Evolutionary conservation across 2,888 invertebrate species (phyloP).

Genomic region (Platerodrilus igneus): DNA sequence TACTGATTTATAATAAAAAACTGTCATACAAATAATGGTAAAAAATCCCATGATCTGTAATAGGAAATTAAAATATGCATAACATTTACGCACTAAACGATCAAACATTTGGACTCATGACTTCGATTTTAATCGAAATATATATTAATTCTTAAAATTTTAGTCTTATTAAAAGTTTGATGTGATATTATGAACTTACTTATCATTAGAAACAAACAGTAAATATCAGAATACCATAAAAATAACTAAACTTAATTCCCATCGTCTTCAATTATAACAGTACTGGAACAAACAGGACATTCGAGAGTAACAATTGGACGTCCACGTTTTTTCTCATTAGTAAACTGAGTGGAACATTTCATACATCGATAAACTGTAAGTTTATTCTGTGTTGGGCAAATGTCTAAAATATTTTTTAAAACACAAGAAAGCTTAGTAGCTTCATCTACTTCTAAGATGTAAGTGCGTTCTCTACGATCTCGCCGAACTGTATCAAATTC

Average conservation of each 20-base stretch:
- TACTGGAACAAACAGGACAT: constrained; percentile 59
- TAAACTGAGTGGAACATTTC: constrained; percentile 60
- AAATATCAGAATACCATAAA: background rate
- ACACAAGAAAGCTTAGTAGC: constrained; percentile 45
- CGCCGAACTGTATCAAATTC: constrained; percentile 60
- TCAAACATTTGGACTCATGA: too few relatives aligned
- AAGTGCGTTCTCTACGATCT: constrained; percentile 55
- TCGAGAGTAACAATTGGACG: constrained; percentile 27
- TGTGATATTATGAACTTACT: too few relatives aligned
- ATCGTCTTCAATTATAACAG: constrained; percentile 52
- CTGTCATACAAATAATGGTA: too few relatives aligned
- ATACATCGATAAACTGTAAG: constrained; percentile 56
- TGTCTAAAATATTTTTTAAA: constrained; percentile 35
- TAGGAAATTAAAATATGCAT: too few relatives aligned
- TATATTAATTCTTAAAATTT: too few relatives aligned
- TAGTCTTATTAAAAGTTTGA: too few relatives aligned
- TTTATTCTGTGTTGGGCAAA: constrained; percentile 41
- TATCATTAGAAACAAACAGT: too few relatives aligned
- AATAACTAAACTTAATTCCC: constrained; percentile 32
- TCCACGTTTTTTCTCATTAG: constrained; percentile 44
- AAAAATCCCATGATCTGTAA: too few relatives aligned
- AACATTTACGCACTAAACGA: too few relatives aligned
- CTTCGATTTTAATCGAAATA: too few relatives aligned
- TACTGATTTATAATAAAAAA: too few relatives aligned
- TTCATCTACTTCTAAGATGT: constrained; percentile 54